Evolutionary conservation across 1,140 invertebrate genomes (phyloP).

Genomic region (Rhysida immarginata): DNA sequence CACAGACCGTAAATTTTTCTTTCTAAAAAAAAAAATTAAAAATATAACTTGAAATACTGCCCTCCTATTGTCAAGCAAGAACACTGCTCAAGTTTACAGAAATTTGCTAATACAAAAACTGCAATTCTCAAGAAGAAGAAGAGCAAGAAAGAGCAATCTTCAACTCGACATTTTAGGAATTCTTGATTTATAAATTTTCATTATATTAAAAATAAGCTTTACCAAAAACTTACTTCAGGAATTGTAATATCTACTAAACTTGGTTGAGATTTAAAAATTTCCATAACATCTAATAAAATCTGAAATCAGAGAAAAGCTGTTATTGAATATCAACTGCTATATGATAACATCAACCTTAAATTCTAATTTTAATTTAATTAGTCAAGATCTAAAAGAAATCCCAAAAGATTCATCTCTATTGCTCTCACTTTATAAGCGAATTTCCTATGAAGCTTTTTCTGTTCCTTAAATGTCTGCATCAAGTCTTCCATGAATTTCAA

Average conservation of each 20-base stretch:
- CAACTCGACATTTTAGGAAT: too few relatives aligned
- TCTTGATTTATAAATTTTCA: too few relatives aligned
- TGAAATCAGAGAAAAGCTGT: slow-evolving; percentile 35
- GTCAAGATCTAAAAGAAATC: not conserved
- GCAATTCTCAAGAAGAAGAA: too few relatives aligned
- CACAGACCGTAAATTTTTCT: slow-evolving; percentile 92
- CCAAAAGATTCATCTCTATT: not conserved
- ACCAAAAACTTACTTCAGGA: slow-evolving; percentile 37
- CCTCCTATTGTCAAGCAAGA: not conserved
- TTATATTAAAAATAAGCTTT: too few relatives aligned
- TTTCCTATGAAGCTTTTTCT: slow-evolving; percentile 88
- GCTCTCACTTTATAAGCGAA: slow-evolving; percentile 81
- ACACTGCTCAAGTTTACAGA: too few relatives aligned
- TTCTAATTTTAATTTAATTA: not conserved
- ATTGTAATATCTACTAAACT: slow-evolving; percentile 81
- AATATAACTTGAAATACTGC: not conserved
- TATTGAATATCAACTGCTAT: slow-evolving; percentile 11
- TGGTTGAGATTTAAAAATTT: slow-evolving; percentile 65
- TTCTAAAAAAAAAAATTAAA: not conserved
- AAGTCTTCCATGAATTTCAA: slow-evolving; percentile 67
- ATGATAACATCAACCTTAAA: not conserved
- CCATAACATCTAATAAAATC: slow-evolving; percentile 83
- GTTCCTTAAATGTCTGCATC: slow-evolving; percentile 75
- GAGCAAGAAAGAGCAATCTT: too few relatives aligned
- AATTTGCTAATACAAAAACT: too few relatives aligned